Conservation (phyloP, 2,113 vertebrate species). For the Fregetta grallaria region DNA sequence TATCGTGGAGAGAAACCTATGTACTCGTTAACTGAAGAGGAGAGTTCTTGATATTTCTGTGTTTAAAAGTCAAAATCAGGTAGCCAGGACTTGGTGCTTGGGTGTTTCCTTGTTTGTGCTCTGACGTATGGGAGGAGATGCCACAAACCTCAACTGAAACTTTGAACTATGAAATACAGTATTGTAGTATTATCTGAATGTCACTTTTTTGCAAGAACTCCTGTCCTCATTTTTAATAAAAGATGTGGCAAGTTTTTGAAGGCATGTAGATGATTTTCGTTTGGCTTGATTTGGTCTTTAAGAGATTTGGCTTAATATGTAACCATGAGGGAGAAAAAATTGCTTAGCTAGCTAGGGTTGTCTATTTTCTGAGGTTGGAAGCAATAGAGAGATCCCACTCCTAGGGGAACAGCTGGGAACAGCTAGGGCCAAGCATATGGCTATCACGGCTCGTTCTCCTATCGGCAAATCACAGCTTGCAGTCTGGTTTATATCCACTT, state of each 20-base stretch:
- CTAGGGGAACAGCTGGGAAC: not conserved
- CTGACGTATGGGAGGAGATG: not conserved
- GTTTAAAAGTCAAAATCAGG: not conserved
- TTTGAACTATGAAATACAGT: not conserved
- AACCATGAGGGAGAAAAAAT: not conserved
- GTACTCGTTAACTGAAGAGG: not conserved
- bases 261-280: not conserved
- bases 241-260: not conserved
- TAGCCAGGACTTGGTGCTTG: not conserved
- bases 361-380: not conserved
- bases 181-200: not conserved
- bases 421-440: not conserved
- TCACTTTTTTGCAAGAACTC: not conserved
- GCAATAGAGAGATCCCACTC: not conserved
- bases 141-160: not conserved
- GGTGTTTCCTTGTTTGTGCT: not conserved
- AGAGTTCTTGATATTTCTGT: not conserved
- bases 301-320: not conserved
- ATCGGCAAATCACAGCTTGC: not conserved
- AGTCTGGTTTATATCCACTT: slow-evolving; percentile 10
- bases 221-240: not conserved
- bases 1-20: not conserved
- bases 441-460: not conserved
- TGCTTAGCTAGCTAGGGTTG: not conserved
- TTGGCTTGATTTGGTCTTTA: not conserved